Evolutionary conservation across 1,140 invertebrate species (phyloP), one percentile per base, ranked within the genome.

Genomic region (Magallana angulata): DNA sequence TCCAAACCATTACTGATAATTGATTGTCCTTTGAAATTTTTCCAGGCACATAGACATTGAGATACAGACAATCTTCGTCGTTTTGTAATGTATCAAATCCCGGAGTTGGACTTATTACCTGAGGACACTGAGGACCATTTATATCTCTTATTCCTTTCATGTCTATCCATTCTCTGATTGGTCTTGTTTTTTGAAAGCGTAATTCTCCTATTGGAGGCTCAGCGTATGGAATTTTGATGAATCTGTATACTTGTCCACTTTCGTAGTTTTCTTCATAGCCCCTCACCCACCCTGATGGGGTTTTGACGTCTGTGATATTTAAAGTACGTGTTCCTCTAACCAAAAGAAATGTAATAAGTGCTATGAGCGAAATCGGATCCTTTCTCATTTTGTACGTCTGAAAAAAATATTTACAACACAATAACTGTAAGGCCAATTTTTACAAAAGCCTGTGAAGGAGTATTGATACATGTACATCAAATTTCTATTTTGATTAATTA

Each of bases 1-100:
- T 92, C 88, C 91, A 95, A 71, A 94, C 92, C 89, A 94, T 91
- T 5, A 94, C 91, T 0, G 93, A 89, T 58, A 92, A 82, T 57
- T 86, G 84, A 14, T 59, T 59, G 8, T 5, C 84, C 7, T 9
- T 56, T 60, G 71, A 11, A 60, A 85, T 59, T 71, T 59, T 16
- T 48, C 76, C 36, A n/a, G 89, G 87, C 4, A 90, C 87, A 64
- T 88, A 90, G 8, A 90, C 58, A 83, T 90, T 90, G 9, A 90
- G 30, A 82, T 83, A 86, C 18, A 90, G 80, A 18, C 89, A 90
- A 71, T 90, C 87, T 71, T 90, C 89, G 24, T 24, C 24, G 24
- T 5, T 71, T 71, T 71, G 11, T 30, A 30, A 9, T 11, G 68
- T 24, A 71, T 71, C 68, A 71, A 71, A 30, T 30, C 68, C 68